Percentiles rank a stretch among this genome's conserved stretches.
Conservation (phyloP, 2,113 vertebrate species). For the Cryptomyrus ogoouensis region DNA sequence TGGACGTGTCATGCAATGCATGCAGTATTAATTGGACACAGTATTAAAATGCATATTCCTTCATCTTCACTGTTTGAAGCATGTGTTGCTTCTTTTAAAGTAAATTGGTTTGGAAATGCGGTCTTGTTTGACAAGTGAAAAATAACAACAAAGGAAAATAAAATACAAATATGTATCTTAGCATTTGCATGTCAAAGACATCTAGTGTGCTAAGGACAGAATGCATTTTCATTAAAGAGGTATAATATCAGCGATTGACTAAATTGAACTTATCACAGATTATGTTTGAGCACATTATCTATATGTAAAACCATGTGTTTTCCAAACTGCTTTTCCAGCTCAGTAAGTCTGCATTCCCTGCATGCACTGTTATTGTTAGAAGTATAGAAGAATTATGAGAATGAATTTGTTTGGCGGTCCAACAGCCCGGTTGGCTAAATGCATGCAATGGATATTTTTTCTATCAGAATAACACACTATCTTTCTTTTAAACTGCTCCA, state of each 20-base stretch:
- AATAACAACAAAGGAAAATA: neutral
- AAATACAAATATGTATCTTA: neutral
- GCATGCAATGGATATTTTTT: neutral
- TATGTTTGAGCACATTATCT: neutral
- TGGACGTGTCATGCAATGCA: neutral
- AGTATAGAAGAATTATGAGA: neutral
- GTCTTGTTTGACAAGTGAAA: neutral
- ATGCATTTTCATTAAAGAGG: neutral
- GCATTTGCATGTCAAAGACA: neutral
- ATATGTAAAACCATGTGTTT: neutral
- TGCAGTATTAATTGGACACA: neutral
- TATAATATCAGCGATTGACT: neutral
- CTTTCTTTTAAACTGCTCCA: neutral
- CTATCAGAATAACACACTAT: neutral
- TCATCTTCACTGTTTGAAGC: neutral
- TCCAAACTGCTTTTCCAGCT: neutral
- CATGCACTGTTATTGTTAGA: neutral
- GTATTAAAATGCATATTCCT: neutral
- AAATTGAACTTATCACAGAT: neutral
- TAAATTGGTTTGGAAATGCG: neutral
- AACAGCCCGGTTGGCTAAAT: neutral
- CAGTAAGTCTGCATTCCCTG: neutral
- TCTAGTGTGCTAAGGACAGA: neutral
- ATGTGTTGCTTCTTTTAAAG: neutral
- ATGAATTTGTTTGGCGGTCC: neutral